Evolutionary conservation across 2,113 vertebrate genomes (phyloP).

Genomic region (Laticauda colubrina): DNA sequence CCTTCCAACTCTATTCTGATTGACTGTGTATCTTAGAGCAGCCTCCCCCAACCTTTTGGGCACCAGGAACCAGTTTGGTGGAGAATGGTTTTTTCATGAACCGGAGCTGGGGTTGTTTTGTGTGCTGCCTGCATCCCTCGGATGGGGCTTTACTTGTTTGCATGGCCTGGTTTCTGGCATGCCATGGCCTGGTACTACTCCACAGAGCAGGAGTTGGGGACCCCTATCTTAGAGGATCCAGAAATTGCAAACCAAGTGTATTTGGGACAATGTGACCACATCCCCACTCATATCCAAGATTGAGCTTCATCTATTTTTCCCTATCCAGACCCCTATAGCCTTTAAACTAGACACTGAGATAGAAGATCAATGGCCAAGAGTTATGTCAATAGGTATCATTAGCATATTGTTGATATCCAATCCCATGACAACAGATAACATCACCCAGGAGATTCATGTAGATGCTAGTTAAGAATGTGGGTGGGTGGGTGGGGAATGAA

Average conservation of each 20-base stretch:
- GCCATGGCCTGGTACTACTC: too few species aligned
- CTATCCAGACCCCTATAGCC: background rate
- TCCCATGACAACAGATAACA: background rate
- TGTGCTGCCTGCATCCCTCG: too few species aligned
- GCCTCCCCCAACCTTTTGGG: too few species aligned
- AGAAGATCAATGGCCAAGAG: background rate
- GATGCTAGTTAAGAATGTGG: background rate
- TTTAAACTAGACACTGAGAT: background rate
- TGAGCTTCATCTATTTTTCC: background rate
- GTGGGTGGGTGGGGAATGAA: background rate
- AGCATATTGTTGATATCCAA: background rate
- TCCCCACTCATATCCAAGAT: background rate
- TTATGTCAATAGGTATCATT: background rate
- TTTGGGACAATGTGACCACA: background rate
- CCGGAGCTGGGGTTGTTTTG: too few species aligned
- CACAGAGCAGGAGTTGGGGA: too few species aligned
- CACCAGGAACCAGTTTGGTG: too few species aligned
- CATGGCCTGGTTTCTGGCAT: too few species aligned
- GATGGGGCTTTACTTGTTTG: too few species aligned
- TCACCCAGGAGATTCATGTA: background rate
- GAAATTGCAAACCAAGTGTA: background rate
- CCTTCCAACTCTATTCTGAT: too few species aligned
- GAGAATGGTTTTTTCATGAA: too few species aligned
- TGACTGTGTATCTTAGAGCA: too few species aligned
- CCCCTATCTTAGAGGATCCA: background rate